Percentiles rank a stretch among this genome's conserved stretches.
These are phyloP conservation scores for Calycopis cecrops DNA, from an alignment of 1,140 invertebrate species.

Conservation along the genomic window DNA sequence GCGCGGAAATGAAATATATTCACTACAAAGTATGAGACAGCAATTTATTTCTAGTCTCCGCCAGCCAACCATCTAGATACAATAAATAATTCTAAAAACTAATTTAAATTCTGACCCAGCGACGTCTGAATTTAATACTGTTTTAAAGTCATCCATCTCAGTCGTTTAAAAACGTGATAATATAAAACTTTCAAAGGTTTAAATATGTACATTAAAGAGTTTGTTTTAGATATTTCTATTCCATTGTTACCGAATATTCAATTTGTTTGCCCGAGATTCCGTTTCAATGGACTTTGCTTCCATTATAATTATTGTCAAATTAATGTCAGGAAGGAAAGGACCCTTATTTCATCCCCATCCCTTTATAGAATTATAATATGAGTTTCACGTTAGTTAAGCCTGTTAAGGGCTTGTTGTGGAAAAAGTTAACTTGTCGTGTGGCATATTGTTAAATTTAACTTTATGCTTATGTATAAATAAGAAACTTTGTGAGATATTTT, in stretches of 20 bases:
- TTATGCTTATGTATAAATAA: constrained; percentile 14
- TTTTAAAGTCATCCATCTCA: constrained; percentile 22
- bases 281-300: no score
- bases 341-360: no score
- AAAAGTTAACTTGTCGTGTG: constrained; percentile 53
- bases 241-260: no score
- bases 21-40: neutral
- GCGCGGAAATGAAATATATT: no score
- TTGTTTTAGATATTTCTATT: no score
- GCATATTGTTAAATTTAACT: constrained; percentile 31
- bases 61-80: constrained; percentile 11
- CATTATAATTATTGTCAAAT: no score
- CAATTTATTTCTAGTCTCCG: neutral
- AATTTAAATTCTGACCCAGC: constrained; percentile 23
- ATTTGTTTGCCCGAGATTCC: no score
- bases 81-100: constrained; percentile 28
- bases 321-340: no score
- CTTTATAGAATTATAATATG: no score
- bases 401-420: no score
- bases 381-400: no score
- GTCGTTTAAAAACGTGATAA: constrained; percentile 19
- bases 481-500: constrained; percentile 16
- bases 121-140: constrained; percentile 22
- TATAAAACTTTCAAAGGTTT: neutral
- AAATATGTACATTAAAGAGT: neutral